A percentile compares a stretch with the other conserved stretches of the same genome.
phyloP scores from a whole-genome alignment of 2,113 vertebrate species.

The Laticauda colubrina region DNA sequence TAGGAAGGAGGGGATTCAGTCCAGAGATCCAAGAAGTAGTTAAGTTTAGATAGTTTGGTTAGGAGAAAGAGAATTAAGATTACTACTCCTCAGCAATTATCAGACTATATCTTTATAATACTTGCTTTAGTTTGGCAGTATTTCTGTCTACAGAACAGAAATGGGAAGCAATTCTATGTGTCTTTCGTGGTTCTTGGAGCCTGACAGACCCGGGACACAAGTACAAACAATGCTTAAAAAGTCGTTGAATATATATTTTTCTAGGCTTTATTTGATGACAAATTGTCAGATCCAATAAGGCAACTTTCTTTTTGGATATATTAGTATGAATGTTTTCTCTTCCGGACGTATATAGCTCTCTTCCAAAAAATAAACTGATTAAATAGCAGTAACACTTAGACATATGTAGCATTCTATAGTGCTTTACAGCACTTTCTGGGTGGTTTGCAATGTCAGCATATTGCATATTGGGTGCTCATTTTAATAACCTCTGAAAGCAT shows the following conservation, averaged over 20 bases:
- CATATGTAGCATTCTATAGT: not conserved
- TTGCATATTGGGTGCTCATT: not conserved
- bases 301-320: not conserved
- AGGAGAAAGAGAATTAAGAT: not conserved
- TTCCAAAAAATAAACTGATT: not conserved
- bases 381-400: not conserved
- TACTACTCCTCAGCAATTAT: not conserved
- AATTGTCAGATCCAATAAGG: not conserved
- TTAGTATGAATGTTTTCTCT: not conserved
- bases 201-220: not conserved
- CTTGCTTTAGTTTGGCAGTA: not conserved
- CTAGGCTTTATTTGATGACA: not conserved
- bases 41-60: not conserved
- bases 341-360: not conserved
- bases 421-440: no score
- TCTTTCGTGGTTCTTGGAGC: no score
- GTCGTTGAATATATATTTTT: not conserved
- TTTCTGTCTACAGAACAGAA: not conserved
- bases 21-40: not conserved
- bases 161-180: no score
- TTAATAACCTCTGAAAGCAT: not conserved
- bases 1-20: not conserved
- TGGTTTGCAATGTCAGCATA: not conserved
- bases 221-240: not conserved
- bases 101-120: not conserved